Base-by-base conservation (phyloP, 2,113 vertebrate species). In the Steatornis caripensis region DNA sequence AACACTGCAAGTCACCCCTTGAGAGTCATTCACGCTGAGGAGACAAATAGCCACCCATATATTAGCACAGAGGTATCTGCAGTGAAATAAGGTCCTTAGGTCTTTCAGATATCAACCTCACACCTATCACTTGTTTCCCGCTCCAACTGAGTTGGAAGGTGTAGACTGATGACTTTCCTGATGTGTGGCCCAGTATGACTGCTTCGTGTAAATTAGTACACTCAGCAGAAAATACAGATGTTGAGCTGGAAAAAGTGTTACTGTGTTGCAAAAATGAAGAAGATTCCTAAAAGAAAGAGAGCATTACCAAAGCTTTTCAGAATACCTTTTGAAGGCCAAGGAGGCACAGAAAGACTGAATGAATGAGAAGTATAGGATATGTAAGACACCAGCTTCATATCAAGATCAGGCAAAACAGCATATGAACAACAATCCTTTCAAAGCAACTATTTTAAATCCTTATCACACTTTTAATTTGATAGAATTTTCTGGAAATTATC, bases 1-100 rank as follows among this genome's bases (percentile, higher is more conserved):
- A 41, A 3, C 0, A 0, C 30, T 48, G 57, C 3, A 1, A 1
- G 21, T 41, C 14, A 49, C 29, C 24, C 51, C 21, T 7, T 1
- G 1, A 24, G 12, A 55, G 14, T 29, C 29, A 34, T 64, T 81
- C 60, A 48, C 9, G 16, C 27, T n/a, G 14, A 10, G 9, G 36
- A 53, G 12, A 65, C 12, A 70, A 69, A 70, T 32, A 36, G 6
- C 17, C 26, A 15, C 34, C 34, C 1, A 0, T 53, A 58, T 2
- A 1, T 70, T 46, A 76, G 5, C 2, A 3, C 15, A 57, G 32
- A 76, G 22, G 12, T 48, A 46, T 3, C 1, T 58, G 24, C 30
- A 64, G 58, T 9, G 8, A 65, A 46, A 76, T 46, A 12, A 69
- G 3, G 15, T 30, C 34, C 29, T 34, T 46, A 69, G 36, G 34